Evolutionary conservation across 2,113 vertebrate species (phyloP), one percentile per base, ranked within the genome.

Genomic region (Bujurquina vittata): DNA sequence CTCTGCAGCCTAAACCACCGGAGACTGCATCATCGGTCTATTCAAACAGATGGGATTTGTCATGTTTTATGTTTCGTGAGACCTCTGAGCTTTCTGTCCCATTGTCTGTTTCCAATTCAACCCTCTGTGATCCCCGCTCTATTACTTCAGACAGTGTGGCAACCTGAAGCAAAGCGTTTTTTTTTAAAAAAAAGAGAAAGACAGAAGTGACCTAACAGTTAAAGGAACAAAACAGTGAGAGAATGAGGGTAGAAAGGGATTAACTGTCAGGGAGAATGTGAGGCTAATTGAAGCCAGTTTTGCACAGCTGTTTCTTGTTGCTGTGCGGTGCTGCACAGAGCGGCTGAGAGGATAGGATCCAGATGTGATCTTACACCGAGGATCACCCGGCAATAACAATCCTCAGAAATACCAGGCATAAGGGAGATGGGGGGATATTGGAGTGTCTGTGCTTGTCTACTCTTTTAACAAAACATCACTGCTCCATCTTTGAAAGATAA

Each of bases 261-360:
- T 94, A 94, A 91, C 94, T 94, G 92, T 93, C 91, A 94, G 93
- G 90, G 94, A 94, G 92, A 95, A 95, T 94, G 93, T 93, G 93
- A 93, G 84, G 91, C 90, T 95, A 95, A 96, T 95, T 96, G 95
- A 95, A 95, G 93, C 92, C 95, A 96, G 95, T 91, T 92, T 89
- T 90, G 88, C 91, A 93, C 95, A 96, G 95, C 95, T 96, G 96
- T 93, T 95, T 95, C 94, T 95, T 93, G 93, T 96, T 95, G 94
- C 88, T 31, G 89, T 76, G 90, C 87, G 80, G 92, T 84, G 67
- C 94, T 93, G 92, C 88, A 82, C 72, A 84, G 90, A 93, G 91
- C 86, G 92, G 84, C 89, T 77, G 92, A 46, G 60, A 84, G 79
- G 93, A 96, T 95, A 75, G 88, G 88, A 94, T 95, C 96, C 96